These are phyloP conservation scores for Rhinogobio ventralis DNA, from an alignment of 2,797 vertebrate species.

Conservation along the genomic window DNA sequence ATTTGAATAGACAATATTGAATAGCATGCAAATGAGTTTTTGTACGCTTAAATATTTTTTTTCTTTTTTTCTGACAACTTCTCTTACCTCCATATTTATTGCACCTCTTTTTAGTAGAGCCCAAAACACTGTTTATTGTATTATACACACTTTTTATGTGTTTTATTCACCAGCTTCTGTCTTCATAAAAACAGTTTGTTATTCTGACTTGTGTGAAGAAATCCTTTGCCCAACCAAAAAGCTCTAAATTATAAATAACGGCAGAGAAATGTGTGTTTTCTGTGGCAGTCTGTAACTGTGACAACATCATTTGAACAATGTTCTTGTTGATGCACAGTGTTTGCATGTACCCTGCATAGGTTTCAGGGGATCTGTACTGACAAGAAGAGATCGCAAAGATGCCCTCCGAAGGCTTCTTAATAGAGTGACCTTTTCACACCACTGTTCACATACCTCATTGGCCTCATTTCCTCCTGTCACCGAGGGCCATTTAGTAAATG, in stretches of 20 bases:
- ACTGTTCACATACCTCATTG: slow-evolving; percentile 35
- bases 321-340: slow-evolving; percentile 9
- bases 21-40: not conserved
- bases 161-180: slow-evolving; percentile 5
- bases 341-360: not conserved
- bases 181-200: slow-evolving; percentile 10
- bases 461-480: slow-evolving; percentile 42
- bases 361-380: slow-evolving; percentile 13
- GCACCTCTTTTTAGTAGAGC: not conserved
- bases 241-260: slow-evolving; percentile 34
- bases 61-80: not conserved
- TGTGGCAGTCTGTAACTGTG: slow-evolving; percentile 11
- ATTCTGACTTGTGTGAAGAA: slow-evolving; percentile 25
- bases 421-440: slow-evolving; percentile 33
- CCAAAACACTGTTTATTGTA: not conserved
- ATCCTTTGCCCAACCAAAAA: slow-evolving; percentile 3
- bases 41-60: not conserved
- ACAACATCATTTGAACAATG: not conserved
- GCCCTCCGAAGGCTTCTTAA: slow-evolving; percentile 1
- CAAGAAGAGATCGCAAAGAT: slow-evolving; percentile 1
- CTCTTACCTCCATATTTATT: not conserved
- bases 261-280: slow-evolving; percentile 10
- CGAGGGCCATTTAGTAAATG: slow-evolving; percentile 29
- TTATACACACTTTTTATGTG: not conserved
- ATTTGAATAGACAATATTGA: not conserved